These are phyloP conservation scores for Indicator maculatus DNA, from an alignment of 2,113 vertebrate genomes.

Conservation along the genomic window DNA sequence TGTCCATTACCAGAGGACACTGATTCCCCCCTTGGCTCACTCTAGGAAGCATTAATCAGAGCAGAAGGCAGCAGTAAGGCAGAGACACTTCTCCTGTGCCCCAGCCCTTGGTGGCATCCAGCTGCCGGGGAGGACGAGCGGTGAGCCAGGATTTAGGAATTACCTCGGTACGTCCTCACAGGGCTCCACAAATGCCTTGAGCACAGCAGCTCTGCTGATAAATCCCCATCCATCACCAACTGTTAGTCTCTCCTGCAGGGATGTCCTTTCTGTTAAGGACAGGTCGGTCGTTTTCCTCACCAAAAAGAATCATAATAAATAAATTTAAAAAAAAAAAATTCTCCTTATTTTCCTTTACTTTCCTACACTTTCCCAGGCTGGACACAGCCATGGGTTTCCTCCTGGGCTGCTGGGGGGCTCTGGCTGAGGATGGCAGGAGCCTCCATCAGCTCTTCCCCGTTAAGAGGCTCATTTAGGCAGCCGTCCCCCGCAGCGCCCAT, in stretches of 20 bases:
- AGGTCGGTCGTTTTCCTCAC: rapidly evolving
- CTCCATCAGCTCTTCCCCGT: neutral
- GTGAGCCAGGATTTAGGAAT: rapidly evolving
- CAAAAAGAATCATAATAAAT: neutral
- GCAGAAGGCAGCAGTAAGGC: neutral
- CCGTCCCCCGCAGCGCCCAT: neutral
- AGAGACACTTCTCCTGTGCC: neutral
- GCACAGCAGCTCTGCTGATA: neutral
- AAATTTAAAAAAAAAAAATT: too few relatives aligned
- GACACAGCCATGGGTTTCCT: neutral
- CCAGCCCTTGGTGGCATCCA: neutral
- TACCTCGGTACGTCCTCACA: rapidly evolving
- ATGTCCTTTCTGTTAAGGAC: neutral
- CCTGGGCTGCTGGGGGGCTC: neutral
- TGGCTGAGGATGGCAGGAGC: neutral
- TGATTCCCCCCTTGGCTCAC: neutral
- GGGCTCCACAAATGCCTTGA: neutral
- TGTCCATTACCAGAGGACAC: neutral
- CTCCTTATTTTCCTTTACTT: neutral
- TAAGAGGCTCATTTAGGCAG: neutral
- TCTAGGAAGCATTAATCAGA: neutral
- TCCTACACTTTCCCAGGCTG: neutral
- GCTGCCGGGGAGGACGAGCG: rapidly evolving
- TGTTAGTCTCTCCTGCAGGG: neutral
- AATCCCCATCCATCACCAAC: neutral